Conservation (phyloP, 2,888 invertebrate genomes). For the Chrysotoxum bicinctum region DNA sequence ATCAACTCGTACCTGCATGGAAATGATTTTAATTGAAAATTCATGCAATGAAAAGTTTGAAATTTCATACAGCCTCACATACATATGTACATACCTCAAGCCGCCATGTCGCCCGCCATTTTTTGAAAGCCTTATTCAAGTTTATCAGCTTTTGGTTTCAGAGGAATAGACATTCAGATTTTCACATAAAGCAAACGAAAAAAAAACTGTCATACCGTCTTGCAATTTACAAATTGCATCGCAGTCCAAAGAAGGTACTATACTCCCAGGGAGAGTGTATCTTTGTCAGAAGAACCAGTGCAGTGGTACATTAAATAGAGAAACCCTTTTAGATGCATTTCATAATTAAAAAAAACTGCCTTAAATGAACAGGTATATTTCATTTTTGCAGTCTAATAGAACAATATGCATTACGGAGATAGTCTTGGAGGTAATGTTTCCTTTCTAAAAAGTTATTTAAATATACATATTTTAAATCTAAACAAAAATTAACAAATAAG, state of each 20-base stretch:
- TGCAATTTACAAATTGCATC: constrained; percentile 45
- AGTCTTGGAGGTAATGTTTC: background rate
- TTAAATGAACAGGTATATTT: constrained; percentile 36
- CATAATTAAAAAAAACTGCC: constrained; percentile 9
- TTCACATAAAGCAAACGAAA: background rate
- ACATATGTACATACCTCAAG: no score
- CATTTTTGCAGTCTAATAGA: constrained; percentile 37
- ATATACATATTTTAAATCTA: no score
- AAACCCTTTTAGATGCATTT: constrained; percentile 19
- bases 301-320: background rate
- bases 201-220: background rate
- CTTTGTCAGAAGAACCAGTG: background rate
- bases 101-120: background rate
- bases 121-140: background rate
- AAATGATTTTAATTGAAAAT: background rate
- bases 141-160: background rate
- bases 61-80: background rate
- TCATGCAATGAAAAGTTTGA: background rate
- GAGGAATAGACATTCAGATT: background rate
- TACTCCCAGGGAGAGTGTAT: background rate
- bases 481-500: no score
- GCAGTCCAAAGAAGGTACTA: background rate
- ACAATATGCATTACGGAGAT: background rate
- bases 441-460: background rate
- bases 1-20: background rate